Base-by-base conservation (phyloP, 1,140 invertebrate species). In the Triops longicaudatus region DNA sequence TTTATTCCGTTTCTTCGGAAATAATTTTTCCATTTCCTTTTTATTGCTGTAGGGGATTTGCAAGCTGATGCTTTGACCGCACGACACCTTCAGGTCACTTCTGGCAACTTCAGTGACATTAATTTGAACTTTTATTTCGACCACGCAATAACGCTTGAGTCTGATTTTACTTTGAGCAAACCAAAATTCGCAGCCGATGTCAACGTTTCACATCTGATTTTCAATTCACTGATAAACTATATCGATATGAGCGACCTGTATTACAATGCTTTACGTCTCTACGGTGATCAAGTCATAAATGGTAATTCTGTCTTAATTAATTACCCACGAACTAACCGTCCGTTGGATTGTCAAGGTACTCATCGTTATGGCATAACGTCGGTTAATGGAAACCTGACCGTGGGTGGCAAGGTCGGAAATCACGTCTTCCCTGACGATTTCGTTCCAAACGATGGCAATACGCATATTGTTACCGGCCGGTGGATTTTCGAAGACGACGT, bases 251-350 rank as follows among this genome's bases (percentile, higher is more conserved):
- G 17, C 50, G 7, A 63, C n/a, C 14, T 63, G 50, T 63, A 63
- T 22, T 63, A 63, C 50, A 63, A 63, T 63, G 50, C 50, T 63
- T 63, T 63, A 22, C 50, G 50, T 63, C 50, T 63, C 22, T 63
- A 63, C n/a, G 50, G 50, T 63, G 50, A 63, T 14, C 50, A 63
- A 14, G 1, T 63, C n/a, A 63, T 63, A 6, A 63, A 9, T 22
- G 50, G 50, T 63, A 63, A 63, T 63, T 63, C 6, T 63, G 10
- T n/a, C 17, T 10, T 63, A n/a, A 6, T 17, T 22, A n/a, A 63
- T n/a, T 6, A 17, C 5, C 10, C 22, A 22, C 17, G 2, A 3
- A n/a, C 7, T 63, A 22, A 63, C 50, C 9, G 14, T 17, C 6
- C 22, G 22, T 17, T 63, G 6, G 6, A 22, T 14, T 1, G 5